These are phyloP conservation scores for Hephaestus fuliginosus DNA, from an alignment of 2,797 vertebrate genomes.

Conservation along the genomic window DNA sequence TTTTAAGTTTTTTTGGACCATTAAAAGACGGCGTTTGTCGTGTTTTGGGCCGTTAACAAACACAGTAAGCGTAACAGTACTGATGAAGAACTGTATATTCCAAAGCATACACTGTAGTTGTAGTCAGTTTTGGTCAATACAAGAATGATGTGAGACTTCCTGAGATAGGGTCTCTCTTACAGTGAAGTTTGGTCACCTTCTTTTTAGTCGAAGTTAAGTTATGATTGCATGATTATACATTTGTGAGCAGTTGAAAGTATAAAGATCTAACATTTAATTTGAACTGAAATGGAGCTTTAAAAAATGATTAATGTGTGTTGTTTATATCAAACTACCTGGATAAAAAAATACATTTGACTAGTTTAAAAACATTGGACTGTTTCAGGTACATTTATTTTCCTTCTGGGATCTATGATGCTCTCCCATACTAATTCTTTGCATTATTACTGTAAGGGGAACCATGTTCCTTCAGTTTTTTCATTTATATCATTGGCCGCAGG, in stretches of 20 bases:
- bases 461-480: slow-evolving; percentile 6
- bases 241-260: neutral
- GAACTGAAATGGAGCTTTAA: slow-evolving; percentile 12
- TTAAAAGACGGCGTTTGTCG: neutral
- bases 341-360: slow-evolving; percentile 1
- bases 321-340: slow-evolving; percentile 4
- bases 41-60: slow-evolving; percentile 20
- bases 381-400: neutral
- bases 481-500: neutral
- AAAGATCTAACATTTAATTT: neutral
- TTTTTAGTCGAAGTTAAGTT: slow-evolving; percentile 15
- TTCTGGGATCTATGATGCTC: neutral
- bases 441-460: slow-evolving; percentile 8
- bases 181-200: neutral
- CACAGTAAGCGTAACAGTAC: neutral
- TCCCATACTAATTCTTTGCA: neutral
- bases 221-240: slow-evolving; percentile 17
- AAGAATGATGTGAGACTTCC: neutral
- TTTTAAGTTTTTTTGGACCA: slow-evolving; percentile 9
- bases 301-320: slow-evolving; percentile 17
- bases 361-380: neutral
- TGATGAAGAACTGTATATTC: neutral
- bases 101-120: neutral
- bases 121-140: neutral
- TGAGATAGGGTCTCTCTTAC: neutral